A percentile compares a stretch with the other conserved stretches of the same genome.
phyloP scores from a whole-genome alignment of 2,797 vertebrate species.

The Chiloscyllium punctatum region DNA sequence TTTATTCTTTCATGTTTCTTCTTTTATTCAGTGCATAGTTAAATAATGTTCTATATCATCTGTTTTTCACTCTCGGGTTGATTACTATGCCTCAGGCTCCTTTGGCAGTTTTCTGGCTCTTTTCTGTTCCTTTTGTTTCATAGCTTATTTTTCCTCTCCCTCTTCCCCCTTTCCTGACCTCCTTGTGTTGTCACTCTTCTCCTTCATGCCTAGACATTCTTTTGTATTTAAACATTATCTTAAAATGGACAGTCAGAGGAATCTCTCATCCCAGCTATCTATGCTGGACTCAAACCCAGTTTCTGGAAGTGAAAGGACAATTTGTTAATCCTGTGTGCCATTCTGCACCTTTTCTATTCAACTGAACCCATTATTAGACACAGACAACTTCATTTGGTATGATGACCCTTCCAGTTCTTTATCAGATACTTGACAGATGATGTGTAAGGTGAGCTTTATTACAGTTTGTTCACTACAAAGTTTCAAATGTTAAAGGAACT shows the following conservation, averaged over 20 bases:
- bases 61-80: not conserved
- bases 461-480: not conserved
- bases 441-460: conserved; percentile 2
- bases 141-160: not conserved
- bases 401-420: not conserved
- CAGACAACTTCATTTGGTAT: not conserved
- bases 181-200: not conserved
- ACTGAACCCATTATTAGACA: not conserved
- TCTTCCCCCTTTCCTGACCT: no score
- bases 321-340: not conserved
- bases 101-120: not conserved
- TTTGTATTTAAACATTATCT: not conserved
- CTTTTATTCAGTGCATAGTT: not conserved
- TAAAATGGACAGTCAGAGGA: not conserved
- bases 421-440: not conserved
- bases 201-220: not conserved
- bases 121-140: not conserved
- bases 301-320: not conserved
- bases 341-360: not conserved
- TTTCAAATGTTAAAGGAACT: not conserved
- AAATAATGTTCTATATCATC: not conserved
- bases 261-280: not conserved
- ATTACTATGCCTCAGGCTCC: not conserved
- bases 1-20: not conserved
- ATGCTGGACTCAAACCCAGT: not conserved